Evolutionary conservation across 2,888 invertebrate species (phyloP).

Genomic region (Lepidonotus clava): DNA sequence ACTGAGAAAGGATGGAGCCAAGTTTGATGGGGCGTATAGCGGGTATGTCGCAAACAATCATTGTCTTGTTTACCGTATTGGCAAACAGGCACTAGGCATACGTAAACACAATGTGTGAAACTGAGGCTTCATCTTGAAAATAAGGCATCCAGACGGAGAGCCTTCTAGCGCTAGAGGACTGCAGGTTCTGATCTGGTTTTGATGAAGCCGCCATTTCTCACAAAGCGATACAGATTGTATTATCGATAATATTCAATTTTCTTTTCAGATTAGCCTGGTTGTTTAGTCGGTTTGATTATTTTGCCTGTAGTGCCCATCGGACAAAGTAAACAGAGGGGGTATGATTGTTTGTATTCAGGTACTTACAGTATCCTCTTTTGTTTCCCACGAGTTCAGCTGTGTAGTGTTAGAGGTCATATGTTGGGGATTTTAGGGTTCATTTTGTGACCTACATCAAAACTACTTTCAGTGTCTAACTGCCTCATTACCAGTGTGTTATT

Average conservation of each 20-base stretch:
- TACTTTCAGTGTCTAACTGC: neutral
- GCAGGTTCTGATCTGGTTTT: neutral
- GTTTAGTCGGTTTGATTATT: too few species aligned
- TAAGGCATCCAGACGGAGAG: too few species aligned
- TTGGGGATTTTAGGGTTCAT: neutral
- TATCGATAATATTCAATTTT: too few species aligned
- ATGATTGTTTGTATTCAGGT: constrained; percentile 15
- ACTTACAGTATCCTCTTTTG: constrained; percentile 52
- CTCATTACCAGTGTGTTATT: too few species aligned
- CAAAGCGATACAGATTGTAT: too few species aligned
- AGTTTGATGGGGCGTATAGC: neutral
- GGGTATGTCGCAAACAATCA: constrained; percentile 51
- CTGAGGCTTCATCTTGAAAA: constrained; percentile 26
- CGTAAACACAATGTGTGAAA: constrained; percentile 21
- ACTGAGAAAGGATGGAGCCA: neutral
- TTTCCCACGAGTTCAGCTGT: constrained; percentile 51
- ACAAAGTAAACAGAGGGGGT: neutral
- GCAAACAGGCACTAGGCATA: neutral
- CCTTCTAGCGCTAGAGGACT: too few species aligned
- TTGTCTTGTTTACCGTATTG: neutral
- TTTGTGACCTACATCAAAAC: neutral
- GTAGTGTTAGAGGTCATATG: constrained; percentile 39
- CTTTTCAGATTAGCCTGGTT: too few species aligned
- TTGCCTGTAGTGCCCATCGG: neutral
- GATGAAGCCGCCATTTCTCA: constrained; percentile 14